Evolutionary conservation across 1,140 invertebrate genomes (phyloP), one percentile per base, ranked within the genome.

Genomic region (Oncopeltus fasciatus): DNA sequence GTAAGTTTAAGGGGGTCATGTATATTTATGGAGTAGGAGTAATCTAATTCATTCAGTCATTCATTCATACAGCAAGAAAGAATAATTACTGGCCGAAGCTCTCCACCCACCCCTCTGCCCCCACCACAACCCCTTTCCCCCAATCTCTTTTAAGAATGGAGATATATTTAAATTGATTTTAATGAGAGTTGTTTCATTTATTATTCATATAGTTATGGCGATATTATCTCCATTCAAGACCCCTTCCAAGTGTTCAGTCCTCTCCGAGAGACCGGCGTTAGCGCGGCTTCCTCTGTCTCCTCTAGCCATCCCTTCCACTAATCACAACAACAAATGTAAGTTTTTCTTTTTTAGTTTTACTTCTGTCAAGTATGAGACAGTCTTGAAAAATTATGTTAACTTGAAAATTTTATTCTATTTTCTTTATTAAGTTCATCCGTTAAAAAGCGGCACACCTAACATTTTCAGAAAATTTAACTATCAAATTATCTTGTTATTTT

Each of bases 111-210:
- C 31, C 31, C 5, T n/a, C n/a, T n/a, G n/a, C n/a, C n/a, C n/a
- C n/a, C n/a, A n/a, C n/a, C n/a, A n/a, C n/a, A n/a, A n/a, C n/a
- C n/a, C n/a, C n/a, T n/a, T n/a, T n/a, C n/a, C n/a, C 5, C 31
- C 31, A 38, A 38, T 38, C 31, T 38, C 31, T 38, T 53, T 18
- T 53, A 24, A 53, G 49, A 21, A 24, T 53, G 49, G 49, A 53
- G 49, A 53, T 21, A 53, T 53, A 53, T 53, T 53, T 53, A 53
- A 53, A 53, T 53, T 53, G 49, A 53, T 53, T 53, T 53, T 53
- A 53, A 53, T 53, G 49, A 53, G 49, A 53, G 49, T 53, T 16
- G n/a, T n/a, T 18, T 53, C 49, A 53, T 53, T 53, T 53, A 53
- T 53, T 53, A 53, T 53, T 53, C 49, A 53, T 53, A 53, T 53